phyloP scores from a whole-genome alignment of 1,140 invertebrate genomes.

The Eueides isabella region DNA sequence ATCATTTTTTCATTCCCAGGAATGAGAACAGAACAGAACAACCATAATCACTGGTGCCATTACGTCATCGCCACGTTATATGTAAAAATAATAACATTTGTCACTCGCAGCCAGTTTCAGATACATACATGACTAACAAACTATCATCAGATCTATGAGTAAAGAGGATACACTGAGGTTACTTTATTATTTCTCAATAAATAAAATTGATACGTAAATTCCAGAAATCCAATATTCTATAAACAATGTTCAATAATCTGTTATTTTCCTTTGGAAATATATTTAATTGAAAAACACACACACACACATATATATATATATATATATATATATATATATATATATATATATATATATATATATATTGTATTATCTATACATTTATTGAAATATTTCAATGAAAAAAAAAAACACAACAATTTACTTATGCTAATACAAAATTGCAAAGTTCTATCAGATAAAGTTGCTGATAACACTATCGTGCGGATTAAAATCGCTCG shows the following conservation, averaged over 20 bases:
- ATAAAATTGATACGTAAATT: constrained; percentile 10
- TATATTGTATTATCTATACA: no score
- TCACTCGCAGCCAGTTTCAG: constrained; percentile 3
- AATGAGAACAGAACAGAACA: no score
- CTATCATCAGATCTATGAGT: constrained; percentile 2
- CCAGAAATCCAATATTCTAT: neutral
- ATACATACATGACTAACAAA: neutral
- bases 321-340: no score
- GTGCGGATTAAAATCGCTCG: constrained; percentile 67
- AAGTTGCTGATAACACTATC: constrained; percentile 56
- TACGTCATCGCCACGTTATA: no score
- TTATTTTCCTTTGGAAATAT: neutral
- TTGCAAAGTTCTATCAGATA: constrained; percentile 41
- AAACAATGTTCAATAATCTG: constrained; percentile 1
- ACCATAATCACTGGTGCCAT: no score
- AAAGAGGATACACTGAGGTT: constrained; percentile 7
- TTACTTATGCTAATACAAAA: constrained; percentile 12
- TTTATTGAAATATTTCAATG: neutral
- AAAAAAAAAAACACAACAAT: neutral
- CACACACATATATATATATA: no score
- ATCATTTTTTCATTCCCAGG: no score
- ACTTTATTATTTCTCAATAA: constrained; percentile 7
- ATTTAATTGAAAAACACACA: neutral
- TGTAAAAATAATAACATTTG: neutral
- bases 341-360: no score